Conservation (phyloP, 2,888 invertebrate species). For the Drosophila lacicola region DNA sequence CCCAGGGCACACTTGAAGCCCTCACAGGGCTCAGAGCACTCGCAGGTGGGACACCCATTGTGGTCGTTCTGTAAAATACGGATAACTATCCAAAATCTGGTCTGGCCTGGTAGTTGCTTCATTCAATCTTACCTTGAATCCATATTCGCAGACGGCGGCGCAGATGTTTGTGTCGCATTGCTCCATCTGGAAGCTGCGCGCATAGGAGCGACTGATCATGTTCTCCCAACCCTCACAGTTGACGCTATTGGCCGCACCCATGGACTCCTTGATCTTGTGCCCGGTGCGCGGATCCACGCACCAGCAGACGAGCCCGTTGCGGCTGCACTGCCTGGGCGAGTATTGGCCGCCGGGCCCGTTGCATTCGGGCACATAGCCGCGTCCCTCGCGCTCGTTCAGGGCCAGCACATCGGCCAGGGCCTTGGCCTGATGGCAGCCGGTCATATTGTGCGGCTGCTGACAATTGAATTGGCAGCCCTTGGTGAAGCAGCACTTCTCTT, state of each 20-base stretch:
- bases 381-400: constrained; percentile 91
- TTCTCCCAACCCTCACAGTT: constrained; percentile 87
- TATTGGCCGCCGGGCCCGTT: constrained; percentile 89
- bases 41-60: constrained; percentile 92
- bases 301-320: constrained; percentile 95
- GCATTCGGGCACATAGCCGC: constrained; percentile 94
- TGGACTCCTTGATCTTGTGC: constrained; percentile 91
- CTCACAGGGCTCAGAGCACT: constrained; percentile 94
- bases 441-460: constrained; percentile 90
- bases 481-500: constrained; percentile 92
- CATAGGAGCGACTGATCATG: constrained; percentile 83
- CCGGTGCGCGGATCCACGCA: constrained; percentile 92
- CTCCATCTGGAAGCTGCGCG: constrained; percentile 86
- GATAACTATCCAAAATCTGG: neutral
- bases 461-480: constrained; percentile 91
- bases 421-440: constrained; percentile 91
- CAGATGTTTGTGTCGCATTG: constrained; percentile 91
- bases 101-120: constrained; percentile 52
- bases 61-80: constrained; percentile 83
- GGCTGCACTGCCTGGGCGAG: constrained; percentile 91
- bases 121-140: constrained; percentile 87
- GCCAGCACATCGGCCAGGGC: constrained; percentile 91
- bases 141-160: constrained; percentile 93
- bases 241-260: constrained; percentile 91
- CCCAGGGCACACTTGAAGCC: constrained; percentile 90